Conservation (phyloP, 35 echinoderm and acorn worm genomes). For the Holothuria glaberrima region DNA sequence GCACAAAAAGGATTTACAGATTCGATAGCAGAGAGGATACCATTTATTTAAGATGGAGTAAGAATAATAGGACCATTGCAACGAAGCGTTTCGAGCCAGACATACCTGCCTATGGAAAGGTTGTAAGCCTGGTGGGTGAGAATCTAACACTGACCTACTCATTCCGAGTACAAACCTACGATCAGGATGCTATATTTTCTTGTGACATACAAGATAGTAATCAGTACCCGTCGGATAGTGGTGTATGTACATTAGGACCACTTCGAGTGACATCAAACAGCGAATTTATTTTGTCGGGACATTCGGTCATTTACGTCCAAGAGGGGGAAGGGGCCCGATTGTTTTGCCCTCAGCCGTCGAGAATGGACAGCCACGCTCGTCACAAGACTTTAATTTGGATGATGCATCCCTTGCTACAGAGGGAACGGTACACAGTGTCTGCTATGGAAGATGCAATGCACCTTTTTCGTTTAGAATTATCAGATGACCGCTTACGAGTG, state of each 20-base stretch:
- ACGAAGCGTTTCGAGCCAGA: slow-evolving; percentile 1
- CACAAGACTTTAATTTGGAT: neutral
- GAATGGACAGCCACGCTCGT: neutral
- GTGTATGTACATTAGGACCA: neutral
- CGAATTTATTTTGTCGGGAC: slow-evolving; percentile 20
- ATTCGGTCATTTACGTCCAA: slow-evolving; percentile 23
- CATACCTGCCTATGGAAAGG: neutral
- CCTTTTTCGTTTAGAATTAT: too few relatives aligned
- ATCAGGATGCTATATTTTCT: neutral
- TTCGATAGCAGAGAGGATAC: neutral
- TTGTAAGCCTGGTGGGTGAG: neutral
- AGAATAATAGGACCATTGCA: slow-evolving; percentile 35
- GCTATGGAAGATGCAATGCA: too few relatives aligned
- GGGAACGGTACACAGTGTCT: too few relatives aligned
- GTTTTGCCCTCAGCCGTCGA: neutral
- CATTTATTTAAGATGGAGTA: neutral
- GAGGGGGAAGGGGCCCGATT: slow-evolving; percentile 14
- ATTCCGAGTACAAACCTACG: neutral
- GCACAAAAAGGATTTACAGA: slow-evolving; percentile 15
- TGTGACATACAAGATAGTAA: neutral
- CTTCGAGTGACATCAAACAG: neutral
- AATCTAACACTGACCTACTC: slow-evolving; percentile 2
- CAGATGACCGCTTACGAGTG: too few relatives aligned
- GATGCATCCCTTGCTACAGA: too few relatives aligned
- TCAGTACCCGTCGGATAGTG: neutral